Evolutionary conservation across 2,113 vertebrate genomes (phyloP).

Genomic region (Cyprinus carpio): DNA sequence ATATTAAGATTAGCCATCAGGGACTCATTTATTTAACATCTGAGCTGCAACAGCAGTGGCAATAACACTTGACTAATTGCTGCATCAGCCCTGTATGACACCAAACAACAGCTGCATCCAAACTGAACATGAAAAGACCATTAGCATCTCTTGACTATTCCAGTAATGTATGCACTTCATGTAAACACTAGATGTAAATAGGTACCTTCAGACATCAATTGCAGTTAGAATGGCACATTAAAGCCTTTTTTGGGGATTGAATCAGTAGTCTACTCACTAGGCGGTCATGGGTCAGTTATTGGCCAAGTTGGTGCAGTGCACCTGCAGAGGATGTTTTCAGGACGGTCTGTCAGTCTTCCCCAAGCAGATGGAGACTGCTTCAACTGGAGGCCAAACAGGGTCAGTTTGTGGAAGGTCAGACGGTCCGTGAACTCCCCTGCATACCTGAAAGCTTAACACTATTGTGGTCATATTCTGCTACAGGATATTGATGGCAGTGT

Average conservation of each 20-base stretch:
- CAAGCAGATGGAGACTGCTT: slow-evolving; percentile 10
- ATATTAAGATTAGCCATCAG: background rate
- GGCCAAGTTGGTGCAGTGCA: background rate
- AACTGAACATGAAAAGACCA: background rate
- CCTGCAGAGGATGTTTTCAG: slow-evolving; percentile 24
- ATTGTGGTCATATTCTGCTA: background rate
- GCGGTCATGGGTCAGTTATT: background rate
- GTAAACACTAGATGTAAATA: background rate
- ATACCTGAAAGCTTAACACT: background rate
- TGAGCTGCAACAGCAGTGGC: background rate
- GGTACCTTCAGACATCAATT: background rate
- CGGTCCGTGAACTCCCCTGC: background rate
- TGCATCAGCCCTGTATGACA: background rate
- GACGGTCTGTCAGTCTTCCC: slow-evolving; percentile 7
- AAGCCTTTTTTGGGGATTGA: background rate
- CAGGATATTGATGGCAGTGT: background rate
- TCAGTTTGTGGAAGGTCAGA: background rate
- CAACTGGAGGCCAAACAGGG: background rate
- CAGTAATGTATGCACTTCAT: background rate
- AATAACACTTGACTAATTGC: background rate
- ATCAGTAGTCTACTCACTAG: background rate
- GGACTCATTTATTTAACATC: background rate
- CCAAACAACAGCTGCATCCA: background rate
- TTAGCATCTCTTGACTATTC: background rate
- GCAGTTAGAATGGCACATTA: slow-evolving; percentile 63